Evolutionary conservation across 2,888 invertebrate species (phyloP), one percentile per base, ranked within the genome.

Genomic region (Drosophila cracens): DNA sequence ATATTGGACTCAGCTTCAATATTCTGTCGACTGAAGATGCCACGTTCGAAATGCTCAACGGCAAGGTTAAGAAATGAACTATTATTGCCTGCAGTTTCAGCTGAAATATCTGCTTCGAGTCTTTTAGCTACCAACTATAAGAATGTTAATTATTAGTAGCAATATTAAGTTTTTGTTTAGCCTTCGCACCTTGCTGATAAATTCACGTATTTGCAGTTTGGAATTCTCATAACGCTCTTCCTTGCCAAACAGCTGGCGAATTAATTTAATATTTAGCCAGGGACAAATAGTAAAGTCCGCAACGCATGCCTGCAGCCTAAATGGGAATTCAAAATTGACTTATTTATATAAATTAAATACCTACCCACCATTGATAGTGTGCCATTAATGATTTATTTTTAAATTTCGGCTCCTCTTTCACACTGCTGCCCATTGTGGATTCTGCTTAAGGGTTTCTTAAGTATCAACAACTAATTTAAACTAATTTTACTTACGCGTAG

Each of bases 401-500:
- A 34, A 62, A 69, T 3, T 27, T 72, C 8, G 49, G 43, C 1
- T 81, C 54, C 1, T 69, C 21, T 21, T 63, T 54, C 1, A 69
- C 53, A 52, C 73, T 34, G 25, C 27, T 48, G 18, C 81, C 81
- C 81, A 79, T 60, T 6, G 69, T 60, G 7, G 81, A 77, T 77
- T 79, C 81, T 79, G 21, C 10, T n/a, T 4, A 13, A 27, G 1
- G 8, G 0, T n/a, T 27, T 27, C n/a, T 8, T 38, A n/a, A 27
- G 25, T n/a, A 56, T 13, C 46, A 21, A 16, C 2, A n/a, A 54
- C 13, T 4, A 1, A 16, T 7, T 18, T 16, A 13, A 13, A 38
- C 1, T 11, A 2, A 13, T 10, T n/a, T 16, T 0, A 79, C 89
- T 83, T 75, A 92, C 92, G 83, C 31, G 88, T 81, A 4, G 90